Evolutionary conservation across 2,797 vertebrate species (phyloP), one percentile per base, ranked within the genome.

Genomic region (Gastrophryne carolinensis): DNA sequence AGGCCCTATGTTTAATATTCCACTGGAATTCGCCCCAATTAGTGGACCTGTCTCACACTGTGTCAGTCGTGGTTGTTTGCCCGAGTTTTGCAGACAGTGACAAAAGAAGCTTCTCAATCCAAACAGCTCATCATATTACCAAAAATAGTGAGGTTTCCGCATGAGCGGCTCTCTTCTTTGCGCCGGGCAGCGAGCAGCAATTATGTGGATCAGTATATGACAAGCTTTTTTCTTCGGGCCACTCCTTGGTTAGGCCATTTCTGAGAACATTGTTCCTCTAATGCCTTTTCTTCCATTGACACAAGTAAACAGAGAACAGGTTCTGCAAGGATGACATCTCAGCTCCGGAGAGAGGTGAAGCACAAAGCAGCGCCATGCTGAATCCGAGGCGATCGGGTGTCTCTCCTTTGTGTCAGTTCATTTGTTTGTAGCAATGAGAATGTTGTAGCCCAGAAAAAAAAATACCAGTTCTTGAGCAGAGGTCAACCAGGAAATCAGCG

Each of bases 161-260:
- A 83, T 84, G 80, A 19, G 64, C 62, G 79, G 57, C 75, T 82
- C 60, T 61, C 0, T 81, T 83, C 79, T 76, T 77, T 84, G 75
- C 83, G 74, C 81, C 81, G 79, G 83, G 81, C 77, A 82, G 81
- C 71, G 81, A 80, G 79, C 79, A 81, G 81, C 82, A 82, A 78
- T 84, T 83, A 84, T 80, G 80, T 53, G 80, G 62, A 73, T 71
- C 71, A 29, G 72, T 78, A 58, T 75, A 83, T 81, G 83, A 80
- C 79, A 80, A 81, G 81, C 83, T 72, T 81, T 72, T 81, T 73
- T 82, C 81, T 83, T 81, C 80, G 70, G 23, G 68, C 82, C 79
- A 82, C 86, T 83, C 84, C 80, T 84, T 77, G 79, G 73, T 82
- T 83, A 82, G 83, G 81, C 80, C 82, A 71, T 84, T 84, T 86